A percentile compares a stretch with the other conserved stretches of the same genome.
Evolutionary conservation across 1,140 invertebrate genomes (phyloP).

Genomic region (Zaprionus kolodkinae): DNA sequence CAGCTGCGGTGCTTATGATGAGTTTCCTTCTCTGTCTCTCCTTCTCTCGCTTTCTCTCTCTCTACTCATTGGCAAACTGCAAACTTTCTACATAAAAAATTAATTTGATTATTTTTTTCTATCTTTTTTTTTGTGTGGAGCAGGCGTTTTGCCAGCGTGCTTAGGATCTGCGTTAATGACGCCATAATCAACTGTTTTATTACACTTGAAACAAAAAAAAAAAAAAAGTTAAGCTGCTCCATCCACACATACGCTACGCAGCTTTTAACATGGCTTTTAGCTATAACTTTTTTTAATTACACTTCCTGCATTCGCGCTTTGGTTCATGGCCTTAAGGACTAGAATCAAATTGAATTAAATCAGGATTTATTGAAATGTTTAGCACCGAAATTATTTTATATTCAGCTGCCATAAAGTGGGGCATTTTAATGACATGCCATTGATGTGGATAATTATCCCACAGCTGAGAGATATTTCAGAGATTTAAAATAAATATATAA

Average conservation of each 20-base stretch:
- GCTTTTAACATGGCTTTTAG: slow-evolving; percentile 43
- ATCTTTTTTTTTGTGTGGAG: background rate
- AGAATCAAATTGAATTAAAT: slow-evolving; percentile 47
- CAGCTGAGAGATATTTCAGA: background rate
- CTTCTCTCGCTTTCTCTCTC: slow-evolving; percentile 10
- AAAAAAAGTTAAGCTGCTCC: slow-evolving; percentile 66
- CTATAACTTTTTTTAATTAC: slow-evolving; percentile 70
- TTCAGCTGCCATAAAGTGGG: slow-evolving; percentile 5
- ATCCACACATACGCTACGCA: background rate
- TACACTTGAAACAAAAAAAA: slow-evolving; percentile 50
- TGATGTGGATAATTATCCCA: background rate
- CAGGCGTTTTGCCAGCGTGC: slow-evolving; percentile 30
- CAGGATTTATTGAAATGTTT: slow-evolving; percentile 40
- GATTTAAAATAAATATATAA: too few relatives aligned
- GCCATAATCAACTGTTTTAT: slow-evolving; percentile 81
- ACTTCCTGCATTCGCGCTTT: slow-evolving; percentile 27
- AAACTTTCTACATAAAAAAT: slow-evolving; percentile 80
- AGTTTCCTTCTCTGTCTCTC: slow-evolving; percentile 22
- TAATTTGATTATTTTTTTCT: slow-evolving; percentile 77
- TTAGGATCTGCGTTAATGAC: slow-evolving; percentile 77
- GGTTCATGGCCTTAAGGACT: background rate
- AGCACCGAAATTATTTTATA: slow-evolving; percentile 26
- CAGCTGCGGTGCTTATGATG: slow-evolving; percentile 65
- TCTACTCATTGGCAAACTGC: slow-evolving; percentile 64
- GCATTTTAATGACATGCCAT: background rate